Evolutionary conservation across 2,797 vertebrate species (phyloP).

Genomic region (Vipera latastei): DNA sequence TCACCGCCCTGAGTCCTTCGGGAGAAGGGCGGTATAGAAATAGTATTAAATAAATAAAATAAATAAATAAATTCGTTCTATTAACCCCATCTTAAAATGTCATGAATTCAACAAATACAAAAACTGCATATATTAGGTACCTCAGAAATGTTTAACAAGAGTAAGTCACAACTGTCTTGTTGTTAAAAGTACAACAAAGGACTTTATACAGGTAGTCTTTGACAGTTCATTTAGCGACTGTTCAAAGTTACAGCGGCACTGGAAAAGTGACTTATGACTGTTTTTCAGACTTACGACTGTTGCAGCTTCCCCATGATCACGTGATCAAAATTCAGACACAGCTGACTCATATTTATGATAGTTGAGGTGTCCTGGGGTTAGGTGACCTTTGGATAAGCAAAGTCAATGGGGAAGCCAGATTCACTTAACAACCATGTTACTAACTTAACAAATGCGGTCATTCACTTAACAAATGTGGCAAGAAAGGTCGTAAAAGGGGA

Average conservation of each 20-base stretch:
- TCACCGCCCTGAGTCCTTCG: too few species aligned
- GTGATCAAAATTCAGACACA: neutral
- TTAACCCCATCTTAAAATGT: neutral
- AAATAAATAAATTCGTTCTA: neutral
- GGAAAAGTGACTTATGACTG: neutral
- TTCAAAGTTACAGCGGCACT: neutral
- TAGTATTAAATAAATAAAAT: too few species aligned
- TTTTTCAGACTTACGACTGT: neutral
- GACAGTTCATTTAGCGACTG: neutral
- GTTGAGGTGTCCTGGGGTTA: neutral
- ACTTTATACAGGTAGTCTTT: neutral
- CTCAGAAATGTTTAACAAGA: neutral
- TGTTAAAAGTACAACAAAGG: neutral
- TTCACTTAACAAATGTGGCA: neutral
- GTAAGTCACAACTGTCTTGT: neutral
- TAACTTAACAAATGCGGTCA: neutral
- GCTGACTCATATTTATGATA: neutral
- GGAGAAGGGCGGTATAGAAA: too few species aligned
- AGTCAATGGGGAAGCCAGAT: neutral
- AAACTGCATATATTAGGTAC: neutral
- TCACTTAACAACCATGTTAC: neutral
- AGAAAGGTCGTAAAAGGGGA: neutral
- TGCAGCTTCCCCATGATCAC: neutral
- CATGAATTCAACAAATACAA: neutral
- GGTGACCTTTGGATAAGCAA: neutral